phyloP scores from a whole-genome alignment of 2,797 vertebrate species.

The Anguilla pacifica region DNA sequence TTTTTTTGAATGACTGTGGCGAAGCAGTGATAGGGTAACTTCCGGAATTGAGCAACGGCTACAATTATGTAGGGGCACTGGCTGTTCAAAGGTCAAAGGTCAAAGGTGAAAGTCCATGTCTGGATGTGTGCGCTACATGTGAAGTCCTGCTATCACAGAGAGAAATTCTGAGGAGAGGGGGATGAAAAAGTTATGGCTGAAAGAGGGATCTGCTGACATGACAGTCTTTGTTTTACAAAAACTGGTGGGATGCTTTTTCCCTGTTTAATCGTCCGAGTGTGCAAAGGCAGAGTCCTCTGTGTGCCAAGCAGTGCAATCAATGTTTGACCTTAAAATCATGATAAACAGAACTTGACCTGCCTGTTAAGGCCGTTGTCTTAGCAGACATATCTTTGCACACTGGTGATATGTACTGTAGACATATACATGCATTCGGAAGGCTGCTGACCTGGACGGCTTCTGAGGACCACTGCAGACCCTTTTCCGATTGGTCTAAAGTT shows the following conservation, averaged over 20 bases:
- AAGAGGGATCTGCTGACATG: not conserved
- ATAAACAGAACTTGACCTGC: not conserved
- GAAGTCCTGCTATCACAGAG: not conserved
- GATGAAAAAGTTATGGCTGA: not conserved
- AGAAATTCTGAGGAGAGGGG: not conserved
- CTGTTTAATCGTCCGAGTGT: not conserved
- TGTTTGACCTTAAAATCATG: conserved; percentile 5
- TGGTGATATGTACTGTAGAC: not conserved
- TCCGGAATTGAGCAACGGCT: too few species aligned
- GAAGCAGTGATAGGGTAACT: too few species aligned
- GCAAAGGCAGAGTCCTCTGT: too few species aligned
- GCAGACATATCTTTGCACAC: not conserved
- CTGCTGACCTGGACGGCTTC: conserved; percentile 35
- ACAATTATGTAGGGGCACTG: too few species aligned
- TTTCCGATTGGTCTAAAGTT: too few species aligned
- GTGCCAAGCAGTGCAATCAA: not conserved
- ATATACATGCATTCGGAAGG: not conserved
- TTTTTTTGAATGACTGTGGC: too few species aligned
- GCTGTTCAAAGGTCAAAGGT: not conserved
- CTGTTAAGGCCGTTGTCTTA: not conserved
- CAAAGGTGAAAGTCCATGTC: not conserved
- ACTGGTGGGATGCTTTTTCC: not conserved
- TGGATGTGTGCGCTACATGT: not conserved
- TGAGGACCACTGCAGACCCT: too few species aligned
- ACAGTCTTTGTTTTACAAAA: not conserved